Conservation (phyloP, 2,797 vertebrate species). For the Sebastes trivittatus region DNA sequence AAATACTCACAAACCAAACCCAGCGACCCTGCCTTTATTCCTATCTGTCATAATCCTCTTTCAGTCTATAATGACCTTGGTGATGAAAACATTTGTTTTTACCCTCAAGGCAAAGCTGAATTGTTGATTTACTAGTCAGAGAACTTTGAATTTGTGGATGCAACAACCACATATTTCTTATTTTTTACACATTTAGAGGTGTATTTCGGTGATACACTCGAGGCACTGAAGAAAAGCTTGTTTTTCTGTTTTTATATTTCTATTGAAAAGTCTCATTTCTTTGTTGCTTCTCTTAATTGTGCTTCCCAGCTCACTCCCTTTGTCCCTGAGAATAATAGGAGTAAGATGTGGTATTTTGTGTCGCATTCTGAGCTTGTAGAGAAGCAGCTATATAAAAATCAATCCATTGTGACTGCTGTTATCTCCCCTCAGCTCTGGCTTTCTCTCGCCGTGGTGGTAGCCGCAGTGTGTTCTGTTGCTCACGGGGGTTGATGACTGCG, state of each 20-base stretch:
- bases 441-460: conserved; percentile 6
- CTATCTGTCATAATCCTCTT: background rate
- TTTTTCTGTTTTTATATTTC: conserved; percentile 19
- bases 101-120: background rate
- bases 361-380: conserved; percentile 48
- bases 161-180: background rate
- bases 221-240: background rate
- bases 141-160: background rate
- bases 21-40: background rate
- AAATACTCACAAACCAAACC: background rate
- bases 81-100: background rate
- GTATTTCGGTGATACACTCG: background rate
- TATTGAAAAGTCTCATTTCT: conserved; percentile 22
- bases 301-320: conserved; percentile 29
- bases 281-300: conserved; percentile 32
- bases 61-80: background rate
- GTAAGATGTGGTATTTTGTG: conserved; percentile 50
- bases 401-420: conserved; percentile 62
- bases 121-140: background rate
- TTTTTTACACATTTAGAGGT: background rate
- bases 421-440: conserved; percentile 45
- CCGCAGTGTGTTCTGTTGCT: conserved; percentile 43
- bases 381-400: conserved; percentile 62
- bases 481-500: conserved; percentile 61
- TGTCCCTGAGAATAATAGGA: conserved; percentile 58